Evolutionary conservation across 2,113 vertebrate species (phyloP), one percentile per base, ranked within the genome.

Genomic region (Lophotis ruficrista): DNA sequence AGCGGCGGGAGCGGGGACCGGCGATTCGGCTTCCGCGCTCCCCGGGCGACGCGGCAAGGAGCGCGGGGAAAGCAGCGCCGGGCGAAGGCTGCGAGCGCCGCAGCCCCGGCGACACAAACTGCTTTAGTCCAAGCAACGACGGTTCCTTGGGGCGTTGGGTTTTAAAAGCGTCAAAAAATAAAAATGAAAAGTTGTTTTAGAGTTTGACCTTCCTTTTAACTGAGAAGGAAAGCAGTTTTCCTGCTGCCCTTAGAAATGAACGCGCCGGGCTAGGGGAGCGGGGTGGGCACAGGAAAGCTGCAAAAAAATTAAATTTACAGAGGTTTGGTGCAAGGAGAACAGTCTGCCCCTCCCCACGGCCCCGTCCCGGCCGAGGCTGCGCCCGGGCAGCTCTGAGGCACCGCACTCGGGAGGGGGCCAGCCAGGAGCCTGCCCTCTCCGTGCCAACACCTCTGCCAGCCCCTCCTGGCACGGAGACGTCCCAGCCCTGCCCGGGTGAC

Each of bases 1-100:
- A 38, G 61, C 4, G 27, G 27, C 15, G 4, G 72, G 45, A 4
- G 6, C 50, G 0, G 7, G 41, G 12, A 68, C 16, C 1, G 4
- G 87, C 12, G 10, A 22, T 47, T 23, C 38, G 69, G n/a, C 41
- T 57, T 43, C 65, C 61, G 45, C 6, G 1, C 62, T 24, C 25
- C 31, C 77, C 31, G 20, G 66, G 45, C 1, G 27, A 20, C 14
- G 56, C 48, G 27, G 38, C 0, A 6, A 79, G 60, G n/a, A 58
- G 37, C 4, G 1, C 1, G 2, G 68, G 41, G 37, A 61, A 61
- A 51, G 54, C 57, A 64, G 38, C 50, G 7, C 57, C 3, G 1
- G 27, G 53, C 37, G 53, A 64, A 61, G 50, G 9, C 64, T 10
- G 33, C 24, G 35, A 71, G 50, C 90, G 10, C 60, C 2, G 5